Conservation (phyloP, 2,888 invertebrate species). For the Labia minor region DNA sequence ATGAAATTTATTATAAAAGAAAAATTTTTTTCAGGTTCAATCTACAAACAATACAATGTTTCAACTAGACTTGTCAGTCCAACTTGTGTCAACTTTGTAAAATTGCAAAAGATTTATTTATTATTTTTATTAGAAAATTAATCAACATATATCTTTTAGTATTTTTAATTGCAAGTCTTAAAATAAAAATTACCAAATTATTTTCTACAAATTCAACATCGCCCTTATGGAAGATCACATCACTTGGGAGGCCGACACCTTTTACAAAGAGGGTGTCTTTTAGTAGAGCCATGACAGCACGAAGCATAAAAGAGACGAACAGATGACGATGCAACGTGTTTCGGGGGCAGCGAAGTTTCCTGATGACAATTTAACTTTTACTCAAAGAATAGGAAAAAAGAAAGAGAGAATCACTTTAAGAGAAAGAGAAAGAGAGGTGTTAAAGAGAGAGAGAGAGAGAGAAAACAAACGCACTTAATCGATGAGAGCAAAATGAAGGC, state of each 20-base stretch:
- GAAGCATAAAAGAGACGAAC: slow-evolving; percentile 52
- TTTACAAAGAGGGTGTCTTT: slow-evolving; percentile 46
- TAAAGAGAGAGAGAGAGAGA: too few species aligned
- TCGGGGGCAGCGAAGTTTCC: slow-evolving; percentile 51
- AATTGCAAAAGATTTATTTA: too few species aligned
- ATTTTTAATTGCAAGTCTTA: too few species aligned
- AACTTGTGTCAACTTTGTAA: too few species aligned
- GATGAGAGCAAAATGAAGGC: slow-evolving; percentile 42
- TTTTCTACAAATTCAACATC: slow-evolving; percentile 19
- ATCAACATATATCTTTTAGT: too few species aligned
- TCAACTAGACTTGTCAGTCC: too few species aligned
- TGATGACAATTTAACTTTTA: slow-evolving; percentile 30
- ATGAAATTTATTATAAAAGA: too few species aligned
- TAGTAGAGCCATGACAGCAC: slow-evolving; percentile 47
- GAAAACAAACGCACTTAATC: slow-evolving; percentile 43
- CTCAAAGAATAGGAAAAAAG: not conserved
- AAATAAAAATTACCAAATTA: not conserved
- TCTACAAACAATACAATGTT: too few species aligned
- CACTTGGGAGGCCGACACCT: slow-evolving; percentile 39
- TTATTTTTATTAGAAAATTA: too few species aligned
- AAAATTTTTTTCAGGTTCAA: too few species aligned
- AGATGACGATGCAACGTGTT: slow-evolving; percentile 56
- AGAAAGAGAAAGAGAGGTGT: not conserved
- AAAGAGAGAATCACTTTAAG: not conserved
- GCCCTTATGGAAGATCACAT: slow-evolving; percentile 35